Base-by-base conservation (phyloP, 2,888 invertebrate species). In the Sinhomidia bicolor region DNA sequence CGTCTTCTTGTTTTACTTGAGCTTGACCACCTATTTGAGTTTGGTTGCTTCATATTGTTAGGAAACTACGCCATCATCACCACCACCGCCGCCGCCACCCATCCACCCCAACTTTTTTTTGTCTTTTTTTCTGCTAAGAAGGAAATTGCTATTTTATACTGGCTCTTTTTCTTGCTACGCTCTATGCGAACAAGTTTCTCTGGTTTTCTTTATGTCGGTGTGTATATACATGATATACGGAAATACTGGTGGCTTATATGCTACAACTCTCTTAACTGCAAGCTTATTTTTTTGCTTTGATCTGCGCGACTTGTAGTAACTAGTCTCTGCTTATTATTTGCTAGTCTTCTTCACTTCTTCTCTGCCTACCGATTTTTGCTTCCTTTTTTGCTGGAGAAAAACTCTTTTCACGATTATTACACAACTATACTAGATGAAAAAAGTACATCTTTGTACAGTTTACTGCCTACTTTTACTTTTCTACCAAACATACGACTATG, bases 401-500 rank as follows among this genome's bases (percentile, higher is more conserved):
- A 65, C 81, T 81, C 81, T 62, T 74, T 81, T 81, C 62, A 65
- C 65, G 81, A 81, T 81, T 81, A 81, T 81, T 81, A 81, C 65
- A 80, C 65, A 81, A 47, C 81, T 65, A 78, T 17, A 54, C 51
- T n/a, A 17, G 36, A 32, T 2, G 17, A 78, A 78, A 78, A 51
- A 17, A 14, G 12, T 44, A 12, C 10, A 29, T 29, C 12, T 14
- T 7, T 5, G 3, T 29, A 62, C 29, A 4, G 29, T 62, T 29
- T 62, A 29, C 29, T 62, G 26, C 4, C 2, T 7, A 6, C 14
- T 23, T n/a, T n/a, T n/a, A n/a, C n/a, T n/a, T n/a, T n/a, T n/a
- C n/a, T n/a, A n/a, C n/a, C n/a, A n/a, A n/a, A n/a, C n/a, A 26
- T 26, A 12, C 26, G 17, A 12, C 7, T 54, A 0, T 47, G 4